A percentile compares a stretch with the other conserved stretches of the same genome.
Conservation (phyloP, 2,888 invertebrate genomes). For the Lasioglossum pauxillum region DNA sequence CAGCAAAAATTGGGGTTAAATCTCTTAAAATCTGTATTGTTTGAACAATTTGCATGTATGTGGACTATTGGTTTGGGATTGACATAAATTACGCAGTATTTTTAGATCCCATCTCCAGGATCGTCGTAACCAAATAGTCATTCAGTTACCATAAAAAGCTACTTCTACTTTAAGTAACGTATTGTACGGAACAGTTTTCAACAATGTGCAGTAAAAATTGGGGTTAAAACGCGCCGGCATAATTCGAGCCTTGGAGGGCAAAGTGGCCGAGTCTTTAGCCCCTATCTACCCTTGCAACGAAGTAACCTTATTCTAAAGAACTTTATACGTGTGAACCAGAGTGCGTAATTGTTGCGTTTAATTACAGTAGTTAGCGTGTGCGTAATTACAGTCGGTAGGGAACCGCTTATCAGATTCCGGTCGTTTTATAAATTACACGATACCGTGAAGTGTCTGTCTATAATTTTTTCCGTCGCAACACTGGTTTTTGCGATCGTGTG, state of each 20-base stretch:
- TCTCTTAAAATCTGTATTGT: no score
- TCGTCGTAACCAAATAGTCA: no score
- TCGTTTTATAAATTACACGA: constrained; percentile 11
- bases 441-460: not conserved
- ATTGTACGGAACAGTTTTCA: not conserved
- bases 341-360: not conserved
- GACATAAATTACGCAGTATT: no score
- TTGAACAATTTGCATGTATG: no score
- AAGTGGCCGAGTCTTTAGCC: not conserved
- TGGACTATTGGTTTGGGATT: no score
- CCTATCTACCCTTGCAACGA: not conserved
- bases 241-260: not conserved
- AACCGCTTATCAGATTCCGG: constrained; percentile 17
- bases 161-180: not conserved
- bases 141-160: not conserved
- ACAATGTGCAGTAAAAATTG: not conserved
- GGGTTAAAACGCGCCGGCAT: not conserved
- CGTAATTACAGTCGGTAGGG: constrained; percentile 9
- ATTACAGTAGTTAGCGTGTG: constrained; percentile 7
- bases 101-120: not conserved
- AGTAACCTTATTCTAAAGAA: not conserved
- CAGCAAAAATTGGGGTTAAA: no score
- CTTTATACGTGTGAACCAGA: constrained; percentile 2
- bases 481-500: not conserved
- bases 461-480: not conserved